Conservation (phyloP, 2,797 vertebrate species). For the Cebuella pygmaea region DNA sequence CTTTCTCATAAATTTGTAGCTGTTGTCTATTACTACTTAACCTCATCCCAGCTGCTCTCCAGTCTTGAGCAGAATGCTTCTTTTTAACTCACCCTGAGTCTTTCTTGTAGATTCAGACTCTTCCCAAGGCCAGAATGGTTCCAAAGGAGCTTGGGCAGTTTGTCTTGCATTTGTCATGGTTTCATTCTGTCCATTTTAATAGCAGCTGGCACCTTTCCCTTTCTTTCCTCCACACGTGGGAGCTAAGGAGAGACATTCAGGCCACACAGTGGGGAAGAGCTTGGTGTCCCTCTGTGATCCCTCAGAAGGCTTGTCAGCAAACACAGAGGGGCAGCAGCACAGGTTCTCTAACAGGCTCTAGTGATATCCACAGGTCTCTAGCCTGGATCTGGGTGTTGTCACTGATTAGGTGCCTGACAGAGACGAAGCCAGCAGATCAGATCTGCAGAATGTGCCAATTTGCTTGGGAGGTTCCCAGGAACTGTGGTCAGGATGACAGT, state of each 20-base stretch:
- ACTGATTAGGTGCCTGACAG: not conserved
- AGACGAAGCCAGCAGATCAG: not conserved
- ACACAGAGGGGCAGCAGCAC: not conserved
- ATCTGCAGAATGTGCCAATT: not conserved
- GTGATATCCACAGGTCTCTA: not conserved
- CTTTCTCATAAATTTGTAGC: not conserved
- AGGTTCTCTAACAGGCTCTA: not conserved
- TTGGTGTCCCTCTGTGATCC: not conserved
- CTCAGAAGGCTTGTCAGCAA: not conserved
- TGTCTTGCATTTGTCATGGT: not conserved
- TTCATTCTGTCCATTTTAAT: not conserved
- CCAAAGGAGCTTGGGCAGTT: not conserved
- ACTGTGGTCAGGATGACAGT: not conserved
- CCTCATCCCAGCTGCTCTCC: not conserved
- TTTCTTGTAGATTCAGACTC: not conserved
- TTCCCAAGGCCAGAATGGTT: not conserved
- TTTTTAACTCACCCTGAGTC: not conserved
- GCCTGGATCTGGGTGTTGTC: not conserved
- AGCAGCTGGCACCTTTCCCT: not conserved
- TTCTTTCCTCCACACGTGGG: not conserved
- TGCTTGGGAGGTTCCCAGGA: not conserved
- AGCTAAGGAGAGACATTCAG: not conserved
- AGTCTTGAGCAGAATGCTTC: not conserved
- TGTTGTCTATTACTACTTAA: too few relatives aligned
- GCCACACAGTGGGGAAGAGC: not conserved